Conservation (phyloP, 2,888 invertebrate species). For the Notodonta dromedarius region DNA sequence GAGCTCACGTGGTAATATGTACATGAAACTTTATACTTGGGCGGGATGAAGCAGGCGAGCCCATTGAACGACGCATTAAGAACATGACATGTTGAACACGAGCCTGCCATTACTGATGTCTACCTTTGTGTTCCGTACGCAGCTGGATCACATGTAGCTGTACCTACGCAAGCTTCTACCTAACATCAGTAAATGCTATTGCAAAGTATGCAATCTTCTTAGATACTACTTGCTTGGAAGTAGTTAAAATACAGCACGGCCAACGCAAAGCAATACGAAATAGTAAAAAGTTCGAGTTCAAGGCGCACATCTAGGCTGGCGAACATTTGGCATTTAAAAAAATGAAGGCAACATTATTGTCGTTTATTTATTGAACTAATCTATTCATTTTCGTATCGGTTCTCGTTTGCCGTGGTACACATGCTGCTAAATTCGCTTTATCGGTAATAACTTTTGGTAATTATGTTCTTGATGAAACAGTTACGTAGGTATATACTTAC, state of each 20-base stretch:
- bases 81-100: slow-evolving; percentile 37
- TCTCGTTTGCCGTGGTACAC: too few relatives aligned
- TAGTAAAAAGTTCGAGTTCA: too few relatives aligned
- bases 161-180: slow-evolving; percentile 7
- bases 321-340: too few relatives aligned
- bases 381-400: too few relatives aligned
- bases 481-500: neutral
- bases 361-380: too few relatives aligned
- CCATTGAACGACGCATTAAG: slow-evolving; percentile 46
- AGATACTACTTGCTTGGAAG: neutral
- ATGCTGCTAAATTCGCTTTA: too few relatives aligned
- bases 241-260: neutral
- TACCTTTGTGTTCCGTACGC: slow-evolving; percentile 10
- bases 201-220: too few relatives aligned
- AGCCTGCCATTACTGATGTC: slow-evolving; percentile 27
- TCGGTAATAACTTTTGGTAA: neutral
- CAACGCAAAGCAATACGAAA: too few relatives aligned
- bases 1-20: slow-evolving; percentile 55
- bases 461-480: neutral
- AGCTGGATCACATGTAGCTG: slow-evolving; percentile 14
- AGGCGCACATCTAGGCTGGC: too few relatives aligned
- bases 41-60: slow-evolving; percentile 48
- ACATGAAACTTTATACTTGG: slow-evolving; percentile 65
- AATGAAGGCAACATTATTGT: too few relatives aligned
- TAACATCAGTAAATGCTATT: too few relatives aligned